A percentile compares a stretch with the other conserved stretches of the same genome.
phyloP scores from a whole-genome alignment of 2,113 vertebrate species.

The Xiphias gladius region DNA sequence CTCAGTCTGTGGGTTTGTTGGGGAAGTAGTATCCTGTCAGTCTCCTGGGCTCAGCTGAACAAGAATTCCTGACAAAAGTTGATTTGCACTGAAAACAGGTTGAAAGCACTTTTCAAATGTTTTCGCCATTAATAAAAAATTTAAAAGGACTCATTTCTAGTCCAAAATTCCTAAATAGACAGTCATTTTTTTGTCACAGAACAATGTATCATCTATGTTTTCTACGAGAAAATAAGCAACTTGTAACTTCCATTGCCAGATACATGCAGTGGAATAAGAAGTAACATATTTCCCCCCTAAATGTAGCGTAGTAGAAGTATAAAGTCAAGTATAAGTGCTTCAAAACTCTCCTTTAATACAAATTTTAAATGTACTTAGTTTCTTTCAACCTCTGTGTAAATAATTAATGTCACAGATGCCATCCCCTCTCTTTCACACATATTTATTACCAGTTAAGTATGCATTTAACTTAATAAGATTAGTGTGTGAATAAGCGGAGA shows the following conservation, averaged over 20 bases:
- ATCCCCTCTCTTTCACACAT: background rate
- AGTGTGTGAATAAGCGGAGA: constrained; percentile 11
- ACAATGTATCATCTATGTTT: background rate
- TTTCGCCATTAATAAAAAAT: no score
- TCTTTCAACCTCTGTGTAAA: background rate
- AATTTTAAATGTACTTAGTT: no score
- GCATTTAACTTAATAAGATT: background rate
- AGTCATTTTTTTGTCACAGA: background rate
- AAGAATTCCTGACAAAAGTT: background rate
- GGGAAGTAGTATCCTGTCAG: background rate
- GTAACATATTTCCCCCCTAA: no score
- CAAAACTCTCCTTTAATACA: background rate
- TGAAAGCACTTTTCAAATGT: background rate
- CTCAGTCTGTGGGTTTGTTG: constrained; percentile 19
- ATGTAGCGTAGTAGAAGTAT: no score
- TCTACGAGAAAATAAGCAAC: background rate
- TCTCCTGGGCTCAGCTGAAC: constrained; percentile 13
- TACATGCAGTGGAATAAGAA: background rate
- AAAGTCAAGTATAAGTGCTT: background rate
- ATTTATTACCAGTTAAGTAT: background rate
- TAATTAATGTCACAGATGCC: background rate
- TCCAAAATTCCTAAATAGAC: background rate
- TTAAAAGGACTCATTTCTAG: background rate
- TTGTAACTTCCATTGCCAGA: background rate
- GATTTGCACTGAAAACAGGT: background rate